These are phyloP conservation scores for Ceratothoa steindachneri DNA, from an alignment of 2,888 invertebrate genomes.

Conservation along the genomic window DNA sequence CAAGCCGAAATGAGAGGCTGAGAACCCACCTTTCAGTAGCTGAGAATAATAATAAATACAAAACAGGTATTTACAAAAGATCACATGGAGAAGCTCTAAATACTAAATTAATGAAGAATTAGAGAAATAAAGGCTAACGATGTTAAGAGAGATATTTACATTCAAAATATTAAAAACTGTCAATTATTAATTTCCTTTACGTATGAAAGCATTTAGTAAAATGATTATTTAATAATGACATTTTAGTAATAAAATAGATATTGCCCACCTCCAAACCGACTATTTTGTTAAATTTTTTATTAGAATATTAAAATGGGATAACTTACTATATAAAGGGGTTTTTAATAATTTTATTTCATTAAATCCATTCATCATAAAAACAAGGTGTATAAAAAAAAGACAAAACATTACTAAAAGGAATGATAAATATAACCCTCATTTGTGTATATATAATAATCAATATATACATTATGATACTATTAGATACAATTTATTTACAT, in stretches of 20 bases:
- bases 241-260: not conserved
- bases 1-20: constrained; percentile 42
- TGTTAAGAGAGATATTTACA: constrained; percentile 11
- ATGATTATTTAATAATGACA: not conserved
- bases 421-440: not conserved
- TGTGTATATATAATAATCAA: not conserved
- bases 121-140: not conserved
- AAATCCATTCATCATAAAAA: too few species aligned
- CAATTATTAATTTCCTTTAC: not conserved
- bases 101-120: constrained; percentile 1
- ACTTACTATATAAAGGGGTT: too few species aligned
- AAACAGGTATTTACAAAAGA: not conserved
- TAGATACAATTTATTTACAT: not conserved
- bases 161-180: constrained; percentile 10
- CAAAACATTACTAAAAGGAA: not conserved
- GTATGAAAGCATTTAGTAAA: not conserved
- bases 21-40: constrained; percentile 1
- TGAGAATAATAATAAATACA: constrained; percentile 16
- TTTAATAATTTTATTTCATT: too few species aligned
- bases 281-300: not conserved
- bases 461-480: not conserved
- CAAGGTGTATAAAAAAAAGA: too few species aligned
- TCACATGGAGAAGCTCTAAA: not conserved
- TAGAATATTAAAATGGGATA: too few species aligned
- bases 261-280: not conserved